phyloP scores from a whole-genome alignment of 2,797 vertebrate genomes.

The Ptychadena robeensis region DNA sequence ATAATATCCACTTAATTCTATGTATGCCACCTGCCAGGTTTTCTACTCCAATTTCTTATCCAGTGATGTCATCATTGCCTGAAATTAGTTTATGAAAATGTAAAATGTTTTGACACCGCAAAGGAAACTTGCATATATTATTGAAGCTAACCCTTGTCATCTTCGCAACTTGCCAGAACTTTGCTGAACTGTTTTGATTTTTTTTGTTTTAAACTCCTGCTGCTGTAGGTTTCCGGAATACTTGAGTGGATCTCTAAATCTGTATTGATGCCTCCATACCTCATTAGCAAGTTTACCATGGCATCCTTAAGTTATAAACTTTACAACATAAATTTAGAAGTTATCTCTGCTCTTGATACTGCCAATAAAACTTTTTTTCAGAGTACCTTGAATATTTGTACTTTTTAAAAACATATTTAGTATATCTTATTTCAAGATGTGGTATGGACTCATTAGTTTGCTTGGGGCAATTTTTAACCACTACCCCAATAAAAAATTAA shows the following conservation, averaged over 20 bases:
- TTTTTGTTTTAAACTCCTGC: constrained; percentile 27
- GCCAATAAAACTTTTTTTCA: constrained; percentile 22
- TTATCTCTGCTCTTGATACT: constrained; percentile 46
- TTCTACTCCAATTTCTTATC: background rate
- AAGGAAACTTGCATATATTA: constrained; percentile 35
- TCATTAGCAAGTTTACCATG: constrained; percentile 51
- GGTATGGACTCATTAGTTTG: background rate
- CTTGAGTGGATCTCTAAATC: constrained; percentile 42
- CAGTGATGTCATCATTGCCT: constrained; percentile 24
- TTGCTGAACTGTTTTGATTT: constrained; percentile 48
- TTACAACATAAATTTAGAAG: constrained; percentile 36
- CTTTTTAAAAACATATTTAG: background rate
- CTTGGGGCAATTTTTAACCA: background rate
- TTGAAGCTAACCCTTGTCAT: constrained; percentile 30
- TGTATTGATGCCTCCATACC: constrained; percentile 42
- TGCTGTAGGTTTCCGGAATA: constrained; percentile 3
- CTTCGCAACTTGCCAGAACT: constrained; percentile 32
- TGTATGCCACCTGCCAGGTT: background rate
- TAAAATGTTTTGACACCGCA: constrained; percentile 35
- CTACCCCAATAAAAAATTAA: constrained; percentile 3
- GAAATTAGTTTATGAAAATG: constrained; percentile 12
- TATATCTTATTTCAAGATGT: background rate
- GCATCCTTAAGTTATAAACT: constrained; percentile 47
- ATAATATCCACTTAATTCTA: background rate
- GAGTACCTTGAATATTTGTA: constrained; percentile 20